A percentile compares a stretch with the other conserved stretches of the same genome.
phyloP scores from a whole-genome alignment of 2,113 vertebrate genomes.

The Muscicapa adusta region DNA sequence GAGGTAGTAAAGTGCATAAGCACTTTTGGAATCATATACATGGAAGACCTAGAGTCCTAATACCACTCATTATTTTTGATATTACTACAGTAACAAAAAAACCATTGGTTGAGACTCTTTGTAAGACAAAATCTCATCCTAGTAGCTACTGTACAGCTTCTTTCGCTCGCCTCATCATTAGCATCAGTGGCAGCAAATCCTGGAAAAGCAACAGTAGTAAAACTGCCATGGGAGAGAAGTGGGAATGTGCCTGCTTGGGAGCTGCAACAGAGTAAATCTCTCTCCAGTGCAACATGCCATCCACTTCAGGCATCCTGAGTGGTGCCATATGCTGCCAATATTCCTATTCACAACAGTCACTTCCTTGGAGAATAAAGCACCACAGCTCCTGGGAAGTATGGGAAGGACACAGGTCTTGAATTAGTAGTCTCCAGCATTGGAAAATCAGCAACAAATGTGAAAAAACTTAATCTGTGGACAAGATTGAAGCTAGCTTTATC shows the following conservation, averaged over 20 bases:
- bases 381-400: neutral
- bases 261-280: neutral
- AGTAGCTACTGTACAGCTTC: neutral
- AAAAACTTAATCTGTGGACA: neutral
- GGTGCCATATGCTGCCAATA: neutral
- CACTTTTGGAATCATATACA: neutral
- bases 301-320: neutral
- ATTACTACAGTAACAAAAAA: neutral
- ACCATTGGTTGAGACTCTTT: neutral
- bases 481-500: neutral
- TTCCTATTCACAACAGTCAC: neutral
- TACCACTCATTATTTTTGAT: neutral
- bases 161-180: neutral
- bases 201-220: neutral
- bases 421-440: neutral
- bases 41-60: neutral
- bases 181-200: neutral
- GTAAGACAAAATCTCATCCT: neutral
- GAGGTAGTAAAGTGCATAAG: neutral
- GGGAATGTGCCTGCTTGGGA: accelerated
- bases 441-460: neutral
- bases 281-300: neutral
- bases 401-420: neutral
- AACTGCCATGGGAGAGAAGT: neutral
- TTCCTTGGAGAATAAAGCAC: neutral